Percentiles rank a stretch among this genome's conserved stretches.
Conservation (phyloP, 2,888 invertebrate species). For the Alcis repandata region DNA sequence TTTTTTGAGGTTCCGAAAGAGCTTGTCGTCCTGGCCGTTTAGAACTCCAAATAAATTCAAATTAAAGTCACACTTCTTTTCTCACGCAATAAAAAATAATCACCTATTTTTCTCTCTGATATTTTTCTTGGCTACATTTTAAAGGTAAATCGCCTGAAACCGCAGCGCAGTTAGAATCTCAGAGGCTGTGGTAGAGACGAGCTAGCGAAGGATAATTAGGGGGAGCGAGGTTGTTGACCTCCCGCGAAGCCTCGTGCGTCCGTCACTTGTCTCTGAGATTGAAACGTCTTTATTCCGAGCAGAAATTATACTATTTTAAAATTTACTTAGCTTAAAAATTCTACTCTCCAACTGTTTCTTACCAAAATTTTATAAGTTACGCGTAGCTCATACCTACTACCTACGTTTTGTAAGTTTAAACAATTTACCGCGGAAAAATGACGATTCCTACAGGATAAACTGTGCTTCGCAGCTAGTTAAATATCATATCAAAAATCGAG, state of each 20-base stretch:
- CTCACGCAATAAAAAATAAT: conserved; percentile 32
- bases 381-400: too few species aligned
- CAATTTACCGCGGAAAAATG: too few species aligned
- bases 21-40: conserved; percentile 1
- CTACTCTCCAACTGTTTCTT: too few species aligned
- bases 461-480: too few species aligned
- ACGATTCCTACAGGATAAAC: too few species aligned
- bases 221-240: conserved; percentile 68
- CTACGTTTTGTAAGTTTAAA: too few species aligned
- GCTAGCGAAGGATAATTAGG: conserved; percentile 71
- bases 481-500: too few species aligned
- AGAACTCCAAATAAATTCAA: conserved; percentile 1
- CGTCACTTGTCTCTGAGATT: conserved; percentile 56
- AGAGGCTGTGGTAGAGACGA: conserved; percentile 49
- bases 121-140: conserved; percentile 42
- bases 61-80: conserved; percentile 21
- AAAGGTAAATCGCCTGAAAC: conserved; percentile 62
- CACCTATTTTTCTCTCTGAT: conserved; percentile 9
- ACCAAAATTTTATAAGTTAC: too few species aligned
- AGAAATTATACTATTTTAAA: not conserved
- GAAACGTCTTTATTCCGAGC: conserved; percentile 11
- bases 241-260: conserved; percentile 63
- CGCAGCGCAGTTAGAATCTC: conserved; percentile 54
- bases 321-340: not conserved
- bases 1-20: not conserved